These are phyloP conservation scores for Anomalospiza imberbis DNA, from an alignment of 2,797 vertebrate species.

Conservation along the genomic window DNA sequence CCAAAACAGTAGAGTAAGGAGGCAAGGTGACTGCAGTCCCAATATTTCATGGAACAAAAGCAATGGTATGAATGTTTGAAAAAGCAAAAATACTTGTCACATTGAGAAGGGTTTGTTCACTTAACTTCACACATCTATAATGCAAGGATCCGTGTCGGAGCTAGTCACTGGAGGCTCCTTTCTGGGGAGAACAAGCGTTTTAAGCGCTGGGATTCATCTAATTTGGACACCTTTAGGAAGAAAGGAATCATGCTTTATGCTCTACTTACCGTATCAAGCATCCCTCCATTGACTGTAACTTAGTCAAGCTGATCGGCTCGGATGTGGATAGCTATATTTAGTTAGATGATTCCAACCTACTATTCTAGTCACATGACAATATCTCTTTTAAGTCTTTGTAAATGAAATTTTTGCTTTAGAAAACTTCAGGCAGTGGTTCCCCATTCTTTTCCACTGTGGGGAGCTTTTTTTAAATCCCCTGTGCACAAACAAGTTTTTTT, in stretches of 20 bases:
- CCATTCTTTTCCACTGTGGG: background rate
- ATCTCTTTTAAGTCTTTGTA: background rate
- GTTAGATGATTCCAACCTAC: background rate
- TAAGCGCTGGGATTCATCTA: background rate
- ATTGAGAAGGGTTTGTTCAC: background rate
- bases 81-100: background rate
- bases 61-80: background rate
- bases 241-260: background rate
- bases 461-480: background rate
- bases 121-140: constrained; percentile 9
- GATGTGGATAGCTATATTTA: background rate
- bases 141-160: background rate
- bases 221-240: background rate
- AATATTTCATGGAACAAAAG: constrained; percentile 1
- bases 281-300: background rate
- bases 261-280: background rate
- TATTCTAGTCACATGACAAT: background rate
- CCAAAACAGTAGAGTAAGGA: background rate
- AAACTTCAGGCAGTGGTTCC: background rate
- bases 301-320: background rate
- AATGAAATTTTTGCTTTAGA: background rate
- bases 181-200: background rate
- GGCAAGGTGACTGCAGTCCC: constrained; percentile 32
- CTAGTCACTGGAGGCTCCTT: background rate
- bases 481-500: background rate